Conservation (phyloP, 2,113 vertebrate species). For the Crotalus tigris region DNA sequence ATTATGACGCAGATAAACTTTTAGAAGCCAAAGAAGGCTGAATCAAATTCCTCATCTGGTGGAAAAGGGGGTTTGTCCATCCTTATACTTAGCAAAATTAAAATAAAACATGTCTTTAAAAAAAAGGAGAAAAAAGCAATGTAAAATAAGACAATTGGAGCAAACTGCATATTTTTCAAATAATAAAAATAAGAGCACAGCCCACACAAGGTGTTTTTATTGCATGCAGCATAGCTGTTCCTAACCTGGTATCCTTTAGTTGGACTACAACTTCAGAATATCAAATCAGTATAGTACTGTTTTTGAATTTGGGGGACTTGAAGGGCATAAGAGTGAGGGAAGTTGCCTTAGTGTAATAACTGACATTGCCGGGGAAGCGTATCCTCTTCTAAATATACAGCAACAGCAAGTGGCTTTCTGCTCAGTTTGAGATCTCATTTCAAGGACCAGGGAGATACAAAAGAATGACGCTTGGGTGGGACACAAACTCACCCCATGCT, state of each 20-base stretch:
- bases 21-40: neutral
- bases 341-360: neutral
- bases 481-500: no score
- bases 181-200: neutral
- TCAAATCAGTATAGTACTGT: neutral
- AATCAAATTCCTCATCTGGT: neutral
- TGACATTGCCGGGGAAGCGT: neutral
- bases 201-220: neutral
- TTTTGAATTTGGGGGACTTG: neutral
- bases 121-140: neutral
- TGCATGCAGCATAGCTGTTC: neutral
- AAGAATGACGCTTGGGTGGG: neutral
- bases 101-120: neutral
- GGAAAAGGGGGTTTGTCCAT: neutral
- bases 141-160: neutral
- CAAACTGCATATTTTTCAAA: neutral
- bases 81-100: neutral
- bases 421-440: neutral
- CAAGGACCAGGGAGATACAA: neutral
- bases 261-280: neutral
- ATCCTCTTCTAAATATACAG: neutral
- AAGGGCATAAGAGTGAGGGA: neutral
- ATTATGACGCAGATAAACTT: neutral
- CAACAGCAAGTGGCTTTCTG: neutral
- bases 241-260: neutral